Evolutionary conservation across 2,888 invertebrate genomes (phyloP), one percentile per base, ranked within the genome.

Genomic region (Tenodera sinensis): DNA sequence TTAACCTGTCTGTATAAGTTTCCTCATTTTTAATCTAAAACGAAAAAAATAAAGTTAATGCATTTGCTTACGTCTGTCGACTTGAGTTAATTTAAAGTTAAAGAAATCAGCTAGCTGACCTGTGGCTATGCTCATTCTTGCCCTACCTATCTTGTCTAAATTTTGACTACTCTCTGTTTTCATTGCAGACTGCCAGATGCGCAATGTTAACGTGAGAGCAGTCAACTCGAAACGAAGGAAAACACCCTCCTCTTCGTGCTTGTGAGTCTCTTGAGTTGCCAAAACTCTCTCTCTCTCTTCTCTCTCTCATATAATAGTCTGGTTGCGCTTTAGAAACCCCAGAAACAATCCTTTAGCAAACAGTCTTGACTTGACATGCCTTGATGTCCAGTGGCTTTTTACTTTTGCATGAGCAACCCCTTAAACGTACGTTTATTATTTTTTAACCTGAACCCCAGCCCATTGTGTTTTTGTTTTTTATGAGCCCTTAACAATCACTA

Each of bases 131-230:
- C 88, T 85, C 25, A 85, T 84, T 83, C 82, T 81, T 82, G 83
- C 88, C 83, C 87, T 47, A 30, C 85, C 90, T 90, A 89, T 86
- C 89, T 90, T 91, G 91, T 91, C 91, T 91, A 91, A 91, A 91
- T 91, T 90, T 91, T 94, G 94, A 94, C 94, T 94, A 93, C 94
- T 94, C 94, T 94, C 95, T 95, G 95, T 95, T 95, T 95, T 95
- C 95, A 95, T 96, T 96, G 95, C 96, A 96, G 96, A 96, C 95
- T 95, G 95, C 95, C 95, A 95, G 95, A 95, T 95, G 95, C 95
- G 95, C 95, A 95, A 95, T 95, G 95, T 95, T 95, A 95, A 95
- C 95, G 95, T 95, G 95, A 95, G 95, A 95, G 95, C 95, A 95
- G 95, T 95, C 95, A 95, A 95, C 95, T 94, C 94, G 94, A 95